A percentile compares a stretch with the other conserved stretches of the same genome.
Conservation (phyloP, 2,888 invertebrate genomes). For the Monopis laevigella region DNA sequence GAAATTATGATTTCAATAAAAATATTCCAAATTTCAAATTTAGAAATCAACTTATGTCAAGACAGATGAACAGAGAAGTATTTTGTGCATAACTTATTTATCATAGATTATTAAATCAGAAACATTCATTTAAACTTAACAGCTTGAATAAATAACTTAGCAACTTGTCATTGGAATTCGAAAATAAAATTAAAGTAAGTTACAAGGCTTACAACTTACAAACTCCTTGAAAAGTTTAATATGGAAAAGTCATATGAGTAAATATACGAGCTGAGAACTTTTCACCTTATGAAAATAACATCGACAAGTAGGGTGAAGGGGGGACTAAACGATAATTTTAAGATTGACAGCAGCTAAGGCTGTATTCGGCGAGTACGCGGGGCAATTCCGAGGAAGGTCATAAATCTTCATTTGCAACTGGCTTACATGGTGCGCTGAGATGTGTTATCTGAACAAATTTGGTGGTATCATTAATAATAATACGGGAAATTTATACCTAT, state of each 20-base stretch:
- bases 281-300: conserved; percentile 6
- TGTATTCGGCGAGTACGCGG: conserved; percentile 37
- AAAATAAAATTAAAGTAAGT: conserved; percentile 5
- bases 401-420: conserved; percentile 41
- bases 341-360: conserved; percentile 52
- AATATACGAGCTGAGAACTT: conserved; percentile 6
- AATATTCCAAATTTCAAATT: too few species aligned
- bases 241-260: conserved; percentile 4
- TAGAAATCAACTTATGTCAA: too few species aligned
- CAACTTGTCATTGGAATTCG: conserved; percentile 1
- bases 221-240: conserved; percentile 13
- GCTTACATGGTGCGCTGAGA: conserved; percentile 30
- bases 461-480: background rate
- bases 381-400: conserved; percentile 38
- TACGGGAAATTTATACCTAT: background rate
- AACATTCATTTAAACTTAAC: too few species aligned
- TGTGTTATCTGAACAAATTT: conserved; percentile 1
- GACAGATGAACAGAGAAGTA: too few species aligned
- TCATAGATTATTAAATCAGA: too few species aligned
- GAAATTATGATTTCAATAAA: too few species aligned
- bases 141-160: too few species aligned
- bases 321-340: conserved; percentile 33
- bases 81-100: too few species aligned
- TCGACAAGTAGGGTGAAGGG: conserved; percentile 5
- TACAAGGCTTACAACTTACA: background rate